Evolutionary conservation across 2,888 invertebrate species (phyloP).

Genomic region (Trachelus stipa): DNA sequence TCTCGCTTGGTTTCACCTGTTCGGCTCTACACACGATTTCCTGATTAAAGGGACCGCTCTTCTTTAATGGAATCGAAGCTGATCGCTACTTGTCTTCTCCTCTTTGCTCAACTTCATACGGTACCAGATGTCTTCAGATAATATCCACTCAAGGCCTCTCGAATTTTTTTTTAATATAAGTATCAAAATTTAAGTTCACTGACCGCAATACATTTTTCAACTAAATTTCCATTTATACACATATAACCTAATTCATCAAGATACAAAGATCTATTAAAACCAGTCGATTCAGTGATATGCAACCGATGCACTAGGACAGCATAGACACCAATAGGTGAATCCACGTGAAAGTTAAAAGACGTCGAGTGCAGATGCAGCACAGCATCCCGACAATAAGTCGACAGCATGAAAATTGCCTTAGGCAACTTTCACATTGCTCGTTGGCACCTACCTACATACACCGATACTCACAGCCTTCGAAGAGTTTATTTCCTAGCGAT

Average conservation of each 20-base stretch:
- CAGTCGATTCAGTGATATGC: neutral
- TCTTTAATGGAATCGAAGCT: neutral
- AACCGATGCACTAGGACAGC: neutral
- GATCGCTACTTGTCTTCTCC: neutral
- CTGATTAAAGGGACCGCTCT: conserved; percentile 4
- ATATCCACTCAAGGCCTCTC: neutral
- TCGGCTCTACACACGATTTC: neutral
- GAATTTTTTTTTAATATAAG: neutral
- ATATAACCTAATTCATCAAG: neutral
- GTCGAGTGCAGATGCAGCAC: neutral
- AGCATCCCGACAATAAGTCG: neutral
- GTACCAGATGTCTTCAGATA: neutral
- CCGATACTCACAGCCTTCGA: neutral
- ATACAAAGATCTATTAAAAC: neutral
- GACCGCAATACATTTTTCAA: neutral
- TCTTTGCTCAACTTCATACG: neutral
- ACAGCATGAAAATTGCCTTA: neutral
- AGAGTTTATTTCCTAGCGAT: neutral
- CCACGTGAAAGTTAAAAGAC: neutral
- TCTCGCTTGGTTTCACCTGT: conserved; percentile 6
- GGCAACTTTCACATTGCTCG: neutral
- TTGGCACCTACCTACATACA: neutral
- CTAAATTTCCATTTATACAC: neutral
- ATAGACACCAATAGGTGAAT: neutral
- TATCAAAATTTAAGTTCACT: neutral